Evolutionary conservation across 1,140 invertebrate genomes (phyloP).

Genomic region (Drosophila kepulauana): DNA sequence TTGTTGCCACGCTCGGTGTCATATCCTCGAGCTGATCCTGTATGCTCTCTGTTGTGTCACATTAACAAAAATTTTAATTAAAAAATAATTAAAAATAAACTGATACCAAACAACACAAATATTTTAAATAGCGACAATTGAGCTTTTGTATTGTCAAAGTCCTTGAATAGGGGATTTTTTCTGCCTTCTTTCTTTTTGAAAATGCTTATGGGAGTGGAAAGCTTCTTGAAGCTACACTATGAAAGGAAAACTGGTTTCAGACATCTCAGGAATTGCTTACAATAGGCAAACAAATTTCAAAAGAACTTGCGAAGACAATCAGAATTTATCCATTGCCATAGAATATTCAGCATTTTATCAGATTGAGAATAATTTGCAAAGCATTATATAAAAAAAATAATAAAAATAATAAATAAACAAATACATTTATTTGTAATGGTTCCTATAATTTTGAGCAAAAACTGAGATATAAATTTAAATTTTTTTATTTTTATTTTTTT

Average conservation of each 20-base stretch:
- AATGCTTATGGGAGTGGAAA: not conserved
- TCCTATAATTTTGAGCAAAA: no score
- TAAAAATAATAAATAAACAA: no score
- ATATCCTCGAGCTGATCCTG: constrained; percentile 22
- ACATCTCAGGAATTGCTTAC: not conserved
- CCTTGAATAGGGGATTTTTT: not conserved
- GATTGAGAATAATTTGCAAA: no score
- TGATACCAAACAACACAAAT: not conserved
- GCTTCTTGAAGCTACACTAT: not conserved
- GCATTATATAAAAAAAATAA: no score
- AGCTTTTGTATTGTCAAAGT: not conserved
- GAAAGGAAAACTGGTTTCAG: not conserved
- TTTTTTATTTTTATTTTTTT: no score
- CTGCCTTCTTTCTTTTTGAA: no score
- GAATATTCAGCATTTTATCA: no score
- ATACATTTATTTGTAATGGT: no score
- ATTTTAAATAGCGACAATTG: constrained; percentile 11
- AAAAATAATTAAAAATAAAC: constrained; percentile 67
- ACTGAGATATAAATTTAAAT: no score
- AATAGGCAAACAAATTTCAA: no score
- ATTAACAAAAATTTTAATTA: constrained; percentile 65
- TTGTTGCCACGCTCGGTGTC: constrained; percentile 19
- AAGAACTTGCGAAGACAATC: no score
- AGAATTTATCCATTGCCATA: no score
- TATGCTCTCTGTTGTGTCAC: constrained; percentile 17